Percentiles rank a stretch among this genome's conserved stretches.
Evolutionary conservation across 2,888 invertebrate genomes (phyloP).

Genomic region (Monoplex corrugatus): DNA sequence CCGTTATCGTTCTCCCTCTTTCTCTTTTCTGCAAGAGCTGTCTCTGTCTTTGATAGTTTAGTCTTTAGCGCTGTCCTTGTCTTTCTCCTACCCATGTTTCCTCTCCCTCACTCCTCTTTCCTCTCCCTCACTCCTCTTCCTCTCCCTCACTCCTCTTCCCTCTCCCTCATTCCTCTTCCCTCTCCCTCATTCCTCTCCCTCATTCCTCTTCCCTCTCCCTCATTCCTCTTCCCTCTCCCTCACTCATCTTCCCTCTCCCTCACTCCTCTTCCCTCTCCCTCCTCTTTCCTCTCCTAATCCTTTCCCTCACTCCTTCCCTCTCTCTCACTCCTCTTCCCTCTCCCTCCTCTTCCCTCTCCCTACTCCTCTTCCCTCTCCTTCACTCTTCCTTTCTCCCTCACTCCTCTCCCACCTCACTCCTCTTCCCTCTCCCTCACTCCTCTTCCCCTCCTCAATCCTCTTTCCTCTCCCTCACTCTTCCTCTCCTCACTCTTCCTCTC

Average conservation of each 20-base stretch:
- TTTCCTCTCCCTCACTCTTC: not conserved
- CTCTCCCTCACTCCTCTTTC: not conserved
- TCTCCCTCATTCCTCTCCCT: too few relatives aligned
- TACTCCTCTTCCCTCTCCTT: too few relatives aligned
- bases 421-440: too few relatives aligned
- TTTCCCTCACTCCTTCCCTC: not conserved
- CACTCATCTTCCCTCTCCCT: not conserved
- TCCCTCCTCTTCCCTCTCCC: not conserved
- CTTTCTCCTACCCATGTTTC: not conserved
- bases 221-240: not conserved
- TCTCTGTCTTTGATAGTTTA: too few relatives aligned
- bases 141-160: not conserved
- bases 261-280: not conserved
- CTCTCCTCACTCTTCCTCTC: not conserved
- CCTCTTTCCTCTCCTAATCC: not conserved
- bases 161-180: too few relatives aligned
- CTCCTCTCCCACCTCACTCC: not conserved
- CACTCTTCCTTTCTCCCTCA: too few relatives aligned
- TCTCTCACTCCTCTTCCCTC: not conserved
- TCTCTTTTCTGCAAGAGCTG: too few relatives aligned
- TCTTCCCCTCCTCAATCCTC: too few relatives aligned
- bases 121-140: not conserved
- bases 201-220: too few relatives aligned
- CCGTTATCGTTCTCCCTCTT: too few relatives aligned
- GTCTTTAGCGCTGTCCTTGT: too few relatives aligned